These are phyloP conservation scores for Eidolon dupreanum DNA, from an alignment of 2,797 vertebrate species.

Conservation along the genomic window DNA sequence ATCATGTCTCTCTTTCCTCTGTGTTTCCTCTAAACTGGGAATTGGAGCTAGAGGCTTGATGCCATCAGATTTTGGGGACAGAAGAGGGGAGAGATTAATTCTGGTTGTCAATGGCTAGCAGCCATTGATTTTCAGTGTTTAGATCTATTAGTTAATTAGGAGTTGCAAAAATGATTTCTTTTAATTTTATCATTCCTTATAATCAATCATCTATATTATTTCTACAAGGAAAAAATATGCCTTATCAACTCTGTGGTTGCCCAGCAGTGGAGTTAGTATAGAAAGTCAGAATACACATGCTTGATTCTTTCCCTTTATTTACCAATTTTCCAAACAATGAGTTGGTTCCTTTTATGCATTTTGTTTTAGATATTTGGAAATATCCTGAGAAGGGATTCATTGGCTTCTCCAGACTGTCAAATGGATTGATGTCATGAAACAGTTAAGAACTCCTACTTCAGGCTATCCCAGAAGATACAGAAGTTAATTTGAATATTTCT, in stretches of 20 bases:
- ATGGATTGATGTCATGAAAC: neutral
- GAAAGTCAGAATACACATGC: neutral
- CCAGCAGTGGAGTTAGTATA: neutral
- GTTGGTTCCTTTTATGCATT: neutral
- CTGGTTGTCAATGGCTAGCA: neutral
- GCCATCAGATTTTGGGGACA: too few relatives aligned
- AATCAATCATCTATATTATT: neutral
- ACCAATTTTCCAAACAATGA: neutral
- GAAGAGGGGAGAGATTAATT: too few relatives aligned
- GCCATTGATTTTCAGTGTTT: neutral
- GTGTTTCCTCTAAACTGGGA: neutral
- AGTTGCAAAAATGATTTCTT: neutral
- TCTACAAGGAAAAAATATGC: neutral
- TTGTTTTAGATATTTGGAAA: neutral
- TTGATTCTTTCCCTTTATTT: neutral
- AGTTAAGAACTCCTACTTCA: neutral
- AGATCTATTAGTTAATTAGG: neutral
- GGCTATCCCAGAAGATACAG: neutral
- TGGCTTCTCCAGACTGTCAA: neutral
- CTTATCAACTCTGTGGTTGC: neutral
- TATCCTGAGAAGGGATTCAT: neutral
- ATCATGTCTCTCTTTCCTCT: neutral
- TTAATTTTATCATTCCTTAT: neutral
- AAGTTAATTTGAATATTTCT: too few relatives aligned
- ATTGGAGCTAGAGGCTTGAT: neutral